A percentile compares a stretch with the other conserved stretches of the same genome.
phyloP scores from a whole-genome alignment of 2,797 vertebrate species.

The Hemibagrus guttatus region DNA sequence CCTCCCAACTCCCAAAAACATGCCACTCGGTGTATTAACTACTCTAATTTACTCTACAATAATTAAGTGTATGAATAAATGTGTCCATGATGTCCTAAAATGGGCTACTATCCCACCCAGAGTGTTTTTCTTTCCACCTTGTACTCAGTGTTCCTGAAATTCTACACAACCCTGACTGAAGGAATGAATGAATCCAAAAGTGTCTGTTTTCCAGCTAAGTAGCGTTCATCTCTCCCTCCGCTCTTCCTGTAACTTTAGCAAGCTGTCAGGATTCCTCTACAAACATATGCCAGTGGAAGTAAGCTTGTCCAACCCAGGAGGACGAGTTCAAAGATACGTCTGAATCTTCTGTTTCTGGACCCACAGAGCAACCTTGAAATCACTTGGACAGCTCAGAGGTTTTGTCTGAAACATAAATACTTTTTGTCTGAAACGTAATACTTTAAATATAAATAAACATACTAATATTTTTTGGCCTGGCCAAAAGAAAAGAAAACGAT shows the following conservation, averaged over 20 bases:
- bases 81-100: neutral
- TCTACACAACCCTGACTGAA: neutral
- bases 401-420: no score
- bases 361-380: neutral
- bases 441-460: no score
- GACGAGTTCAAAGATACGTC: neutral
- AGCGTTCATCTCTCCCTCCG: neutral
- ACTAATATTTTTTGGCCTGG: no score
- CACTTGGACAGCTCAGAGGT: neutral
- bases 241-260: neutral
- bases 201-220: conserved; percentile 1
- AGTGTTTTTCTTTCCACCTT: neutral
- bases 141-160: neutral
- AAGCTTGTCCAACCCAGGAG: neutral
- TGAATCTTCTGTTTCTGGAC: neutral
- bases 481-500: no score
- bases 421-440: no score
- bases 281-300: neutral
- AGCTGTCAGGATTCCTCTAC: neutral
- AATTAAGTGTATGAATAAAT: neutral
- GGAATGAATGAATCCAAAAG: neutral
- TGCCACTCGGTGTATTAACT: neutral
- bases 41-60: neutral
- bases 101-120: neutral
- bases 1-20: neutral